phyloP scores from a whole-genome alignment of 2,797 vertebrate species.

The Capromys pilorides region DNA sequence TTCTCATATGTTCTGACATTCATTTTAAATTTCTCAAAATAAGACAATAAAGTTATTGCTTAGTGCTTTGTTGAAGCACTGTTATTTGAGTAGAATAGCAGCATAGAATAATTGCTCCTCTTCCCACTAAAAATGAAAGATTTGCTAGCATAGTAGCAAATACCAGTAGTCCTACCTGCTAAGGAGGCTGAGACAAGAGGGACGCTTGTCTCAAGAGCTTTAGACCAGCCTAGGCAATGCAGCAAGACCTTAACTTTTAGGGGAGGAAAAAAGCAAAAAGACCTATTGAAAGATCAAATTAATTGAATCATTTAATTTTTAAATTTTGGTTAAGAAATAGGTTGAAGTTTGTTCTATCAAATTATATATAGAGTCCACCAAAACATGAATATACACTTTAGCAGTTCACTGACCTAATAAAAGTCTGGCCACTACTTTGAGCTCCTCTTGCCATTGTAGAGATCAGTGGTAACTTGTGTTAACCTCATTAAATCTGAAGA shows the following conservation, averaged over 20 bases:
- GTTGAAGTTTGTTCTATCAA: conserved; percentile 33
- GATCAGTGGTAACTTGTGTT: not conserved
- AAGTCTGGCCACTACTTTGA: not conserved
- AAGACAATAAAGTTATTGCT: not conserved
- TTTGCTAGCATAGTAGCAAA: not conserved
- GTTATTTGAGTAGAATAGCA: not conserved
- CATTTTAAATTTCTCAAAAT: conserved; percentile 31
- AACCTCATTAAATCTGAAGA: not conserved
- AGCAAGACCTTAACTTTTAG: not conserved
- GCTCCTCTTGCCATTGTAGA: not conserved
- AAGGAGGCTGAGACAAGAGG: not conserved
- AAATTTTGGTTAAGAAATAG: not conserved
- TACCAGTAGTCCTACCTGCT: not conserved
- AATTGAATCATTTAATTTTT: conserved; percentile 13
- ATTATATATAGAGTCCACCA: not conserved
- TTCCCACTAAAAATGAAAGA: not conserved
- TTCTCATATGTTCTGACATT: not conserved
- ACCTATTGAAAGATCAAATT: not conserved
- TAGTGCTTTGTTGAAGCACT: no score
- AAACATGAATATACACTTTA: not conserved
- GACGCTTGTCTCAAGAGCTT: not conserved
- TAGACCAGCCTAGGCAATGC: not conserved
- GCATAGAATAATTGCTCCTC: not conserved
- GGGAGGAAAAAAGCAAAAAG: not conserved
- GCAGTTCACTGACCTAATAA: not conserved